A percentile compares a stretch with the other conserved stretches of the same genome.
Conservation (phyloP, 2,888 invertebrate species). For the Agrotis exclamationis region DNA sequence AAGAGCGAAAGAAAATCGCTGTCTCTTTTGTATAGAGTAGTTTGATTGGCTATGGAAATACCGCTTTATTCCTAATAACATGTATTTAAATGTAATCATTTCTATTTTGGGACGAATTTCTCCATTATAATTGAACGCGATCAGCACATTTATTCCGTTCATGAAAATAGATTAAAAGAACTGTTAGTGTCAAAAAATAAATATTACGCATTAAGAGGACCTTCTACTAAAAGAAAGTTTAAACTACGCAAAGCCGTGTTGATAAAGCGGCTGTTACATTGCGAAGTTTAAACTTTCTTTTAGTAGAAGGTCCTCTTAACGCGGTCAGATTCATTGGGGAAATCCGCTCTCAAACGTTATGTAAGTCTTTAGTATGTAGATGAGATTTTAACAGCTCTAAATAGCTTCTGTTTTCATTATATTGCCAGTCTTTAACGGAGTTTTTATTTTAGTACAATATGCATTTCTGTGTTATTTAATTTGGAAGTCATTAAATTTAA, state of each 20-base stretch:
- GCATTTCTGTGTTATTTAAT: conserved; percentile 44
- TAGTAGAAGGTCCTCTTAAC: not conserved
- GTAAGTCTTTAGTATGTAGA: conserved; percentile 2
- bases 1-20: conserved; percentile 25
- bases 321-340: not conserved
- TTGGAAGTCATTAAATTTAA: conserved; percentile 18
- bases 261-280: no score
- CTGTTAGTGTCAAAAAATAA: not conserved
- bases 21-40: conserved; percentile 32
- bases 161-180: not conserved
- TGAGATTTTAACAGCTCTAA: conserved; percentile 2
- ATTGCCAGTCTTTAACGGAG: conserved; percentile 15
- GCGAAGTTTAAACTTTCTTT: no score
- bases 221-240: no score
- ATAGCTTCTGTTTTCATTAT: conserved; percentile 35
- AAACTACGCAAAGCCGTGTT: no score
- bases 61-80: conserved; percentile 12
- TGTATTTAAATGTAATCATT: conserved; percentile 28
- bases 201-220: not conserved
- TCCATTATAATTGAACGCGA: not conserved
- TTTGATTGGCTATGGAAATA: conserved; percentile 25
- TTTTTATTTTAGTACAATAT: conserved; percentile 40
- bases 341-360: conserved; percentile 9
- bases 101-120: conserved; percentile 10
- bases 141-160: not conserved